Conservation (phyloP, 2,797 vertebrate species). For the Thaleichthys pacificus region DNA sequence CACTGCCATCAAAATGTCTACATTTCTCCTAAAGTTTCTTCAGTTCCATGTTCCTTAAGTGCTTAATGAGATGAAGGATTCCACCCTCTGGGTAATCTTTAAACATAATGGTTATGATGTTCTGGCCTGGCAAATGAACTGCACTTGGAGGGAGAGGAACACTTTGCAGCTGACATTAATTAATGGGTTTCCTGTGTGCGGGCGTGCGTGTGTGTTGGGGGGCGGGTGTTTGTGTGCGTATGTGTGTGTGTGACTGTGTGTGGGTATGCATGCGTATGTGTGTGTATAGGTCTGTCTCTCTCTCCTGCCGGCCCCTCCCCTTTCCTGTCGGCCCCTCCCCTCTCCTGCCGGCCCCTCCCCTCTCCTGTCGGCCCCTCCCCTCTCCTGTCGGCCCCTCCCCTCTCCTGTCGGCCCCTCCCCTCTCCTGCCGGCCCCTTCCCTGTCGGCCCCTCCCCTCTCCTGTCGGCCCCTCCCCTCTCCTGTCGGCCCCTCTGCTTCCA, state of each 20-base stretch:
- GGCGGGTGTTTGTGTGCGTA: neutral
- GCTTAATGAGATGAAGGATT: conserved; percentile 44
- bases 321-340: too few species aligned
- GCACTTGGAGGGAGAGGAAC: conserved; percentile 27
- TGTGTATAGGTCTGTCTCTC: too few species aligned
- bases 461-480: too few species aligned
- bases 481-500: neutral
- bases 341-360: too few species aligned
- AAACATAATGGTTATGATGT: conserved; percentile 44
- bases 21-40: conserved; percentile 12
- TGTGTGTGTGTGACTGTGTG: neutral
- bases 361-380: too few species aligned
- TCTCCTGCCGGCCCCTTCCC: too few species aligned
- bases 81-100: conserved; percentile 37
- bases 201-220: conserved; percentile 5
- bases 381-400: neutral
- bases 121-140: conserved; percentile 42
- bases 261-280: neutral
- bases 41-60: conserved; percentile 27
- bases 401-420: too few species aligned
- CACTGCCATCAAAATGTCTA: conserved; percentile 11
- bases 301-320: neutral
- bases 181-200: conserved; percentile 32
- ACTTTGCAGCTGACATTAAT: conserved; percentile 44
- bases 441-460: neutral